Base-by-base conservation (phyloP, 2,113 vertebrate genomes). In the Tetrax tetrax region DNA sequence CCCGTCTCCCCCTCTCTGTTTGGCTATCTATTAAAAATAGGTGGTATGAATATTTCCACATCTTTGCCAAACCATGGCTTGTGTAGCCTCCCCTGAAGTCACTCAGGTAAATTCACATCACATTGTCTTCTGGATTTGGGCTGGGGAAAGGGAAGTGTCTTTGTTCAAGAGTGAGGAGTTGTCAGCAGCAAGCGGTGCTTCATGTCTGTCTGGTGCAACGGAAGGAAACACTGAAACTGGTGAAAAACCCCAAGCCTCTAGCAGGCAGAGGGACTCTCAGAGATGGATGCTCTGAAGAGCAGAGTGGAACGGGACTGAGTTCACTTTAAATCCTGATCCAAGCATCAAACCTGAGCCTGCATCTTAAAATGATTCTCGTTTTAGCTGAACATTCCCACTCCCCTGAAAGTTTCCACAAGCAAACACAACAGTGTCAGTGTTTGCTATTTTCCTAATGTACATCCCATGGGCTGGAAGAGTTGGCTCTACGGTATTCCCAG, bases 391-490 rank as follows among this genome's bases (percentile, higher is more conserved):
- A 29, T 29, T 27, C 33, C 27, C 72, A 48, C 12, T 59, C 8
- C 51, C 19, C 41, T 21, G 10, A 4, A 74, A 51, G 53, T 43
- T 74, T 56, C 64, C 51, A 9, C 6, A 51, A 90, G 51, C 33
- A 56, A 19, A 13, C 16, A 37, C 0, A 0, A 59, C 14, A 10
- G 19, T 16, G 28, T 24, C 13, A 9, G 29, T 7, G 37, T 41
- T 50, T 82, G 41, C 37, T 66, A 0, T 16, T 35, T 48, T 31
- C 35, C 60, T 37, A 29, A 35, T 1, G 8, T 4, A 27, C 22
- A 31, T 50, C 70, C n/a, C 24, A 75, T 33, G 29, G n/a, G 78
- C 3, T 9, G 24, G 12, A 78, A 61, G 23, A 23, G 12, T 31
- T 35, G 16, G n/a, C 8, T 25, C 38, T 41, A 7, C 12, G 17